phyloP scores from a whole-genome alignment of 1,140 invertebrate species.

The Bathynomus jamesi region DNA sequence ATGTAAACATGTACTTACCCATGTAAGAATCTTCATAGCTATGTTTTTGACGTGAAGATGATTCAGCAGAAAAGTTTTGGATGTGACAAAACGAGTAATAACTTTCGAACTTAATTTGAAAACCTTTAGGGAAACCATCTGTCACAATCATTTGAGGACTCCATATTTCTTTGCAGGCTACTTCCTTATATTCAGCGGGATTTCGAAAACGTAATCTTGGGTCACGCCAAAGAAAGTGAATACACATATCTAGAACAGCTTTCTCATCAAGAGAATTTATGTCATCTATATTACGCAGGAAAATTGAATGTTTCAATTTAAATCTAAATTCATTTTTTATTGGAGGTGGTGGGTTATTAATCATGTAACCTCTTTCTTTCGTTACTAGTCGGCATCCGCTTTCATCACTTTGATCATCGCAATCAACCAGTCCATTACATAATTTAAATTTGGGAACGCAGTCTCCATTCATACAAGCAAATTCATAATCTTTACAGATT shows the following conservation, averaged over 20 bases:
- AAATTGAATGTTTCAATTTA: background rate
- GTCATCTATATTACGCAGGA: background rate
- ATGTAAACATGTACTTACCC: no score
- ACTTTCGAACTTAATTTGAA: no score
- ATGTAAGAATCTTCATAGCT: no score
- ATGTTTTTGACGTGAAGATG: no score
- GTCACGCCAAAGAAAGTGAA: background rate
- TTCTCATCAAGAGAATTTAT: background rate
- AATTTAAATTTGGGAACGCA: background rate
- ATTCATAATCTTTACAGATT: background rate
- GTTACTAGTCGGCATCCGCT: background rate
- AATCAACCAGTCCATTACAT: background rate
- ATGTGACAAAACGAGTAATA: no score
- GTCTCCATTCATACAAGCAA: background rate
- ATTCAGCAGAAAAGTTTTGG: no score
- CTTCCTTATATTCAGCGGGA: background rate
- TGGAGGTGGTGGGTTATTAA: background rate
- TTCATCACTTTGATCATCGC: background rate
- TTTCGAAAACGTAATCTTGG: background rate
- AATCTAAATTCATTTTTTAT: background rate
- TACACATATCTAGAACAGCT: background rate
- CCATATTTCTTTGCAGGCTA: background rate
- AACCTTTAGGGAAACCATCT: background rate
- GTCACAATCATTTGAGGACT: background rate
- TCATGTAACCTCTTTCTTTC: background rate